Evolutionary conservation across 2,888 invertebrate species (phyloP).

Genomic region (Harpalus rubripes): DNA sequence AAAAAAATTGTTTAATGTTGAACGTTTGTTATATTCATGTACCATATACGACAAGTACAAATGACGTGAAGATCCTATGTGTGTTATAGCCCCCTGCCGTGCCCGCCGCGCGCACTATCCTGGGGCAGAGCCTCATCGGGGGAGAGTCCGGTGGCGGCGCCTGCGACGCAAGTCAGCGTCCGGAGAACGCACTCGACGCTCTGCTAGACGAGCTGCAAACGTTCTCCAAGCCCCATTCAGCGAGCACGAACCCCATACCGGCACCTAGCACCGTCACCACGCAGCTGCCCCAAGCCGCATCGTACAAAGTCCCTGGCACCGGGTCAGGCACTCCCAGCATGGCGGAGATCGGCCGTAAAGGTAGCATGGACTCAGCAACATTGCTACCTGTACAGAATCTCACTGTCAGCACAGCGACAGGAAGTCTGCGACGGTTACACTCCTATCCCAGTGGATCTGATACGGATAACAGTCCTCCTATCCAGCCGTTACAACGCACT

Average conservation of each 20-base stretch:
- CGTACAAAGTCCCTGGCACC: conserved; percentile 73
- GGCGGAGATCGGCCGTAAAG: conserved; percentile 79
- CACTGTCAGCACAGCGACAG: conserved; percentile 77
- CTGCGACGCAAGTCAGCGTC: conserved; percentile 82
- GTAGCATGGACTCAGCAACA: conserved; percentile 79
- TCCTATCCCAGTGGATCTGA: conserved; percentile 93
- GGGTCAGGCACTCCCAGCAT: conserved; percentile 76
- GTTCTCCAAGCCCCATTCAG: conserved; percentile 85
- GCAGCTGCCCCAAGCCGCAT: conserved; percentile 74
- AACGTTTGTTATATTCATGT: conserved; percentile 57
- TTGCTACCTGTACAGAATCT: conserved; percentile 75
- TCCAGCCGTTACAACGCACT: conserved; percentile 80
- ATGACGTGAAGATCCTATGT: conserved; percentile 23
- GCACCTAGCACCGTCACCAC: conserved; percentile 71
- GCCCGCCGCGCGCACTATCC: conserved; percentile 80
- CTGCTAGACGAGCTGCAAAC: conserved; percentile 96
- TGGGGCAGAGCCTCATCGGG: conserved; percentile 82
- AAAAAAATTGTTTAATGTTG: conserved; percentile 54
- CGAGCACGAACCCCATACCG: conserved; percentile 27
- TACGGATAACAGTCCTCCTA: conserved; percentile 88
- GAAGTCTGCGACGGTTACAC: conserved; percentile 86
- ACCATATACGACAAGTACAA: conserved; percentile 19
- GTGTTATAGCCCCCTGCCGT: conserved; percentile 80
- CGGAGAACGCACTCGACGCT: conserved; percentile 98
- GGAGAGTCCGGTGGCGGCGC: conserved; percentile 79